phyloP scores from a whole-genome alignment of 2,113 vertebrate species.

The Pagrus major region DNA sequence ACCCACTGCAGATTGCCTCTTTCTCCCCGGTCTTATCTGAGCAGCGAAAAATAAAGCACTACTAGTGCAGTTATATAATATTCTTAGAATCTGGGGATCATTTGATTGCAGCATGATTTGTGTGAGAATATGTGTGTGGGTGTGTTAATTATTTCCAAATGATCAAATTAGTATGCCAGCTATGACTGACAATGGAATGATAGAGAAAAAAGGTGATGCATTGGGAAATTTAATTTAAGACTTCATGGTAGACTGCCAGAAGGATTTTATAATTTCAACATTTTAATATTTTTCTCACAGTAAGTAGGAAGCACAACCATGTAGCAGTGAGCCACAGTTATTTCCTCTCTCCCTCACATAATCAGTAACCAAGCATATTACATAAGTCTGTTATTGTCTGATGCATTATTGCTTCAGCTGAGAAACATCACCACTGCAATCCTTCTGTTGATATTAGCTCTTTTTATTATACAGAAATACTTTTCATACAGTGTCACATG shows the following conservation, averaged over 20 bases:
- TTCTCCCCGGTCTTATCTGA: conserved; percentile 75
- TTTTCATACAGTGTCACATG: not conserved
- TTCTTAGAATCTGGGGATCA: conserved; percentile 45
- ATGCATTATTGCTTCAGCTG: conserved; percentile 10
- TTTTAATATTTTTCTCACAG: conserved; percentile 36
- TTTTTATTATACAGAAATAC: conserved; percentile 3
- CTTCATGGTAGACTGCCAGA: conserved; percentile 13
- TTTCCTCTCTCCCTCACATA: not conserved
- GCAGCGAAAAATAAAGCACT: conserved; percentile 78
- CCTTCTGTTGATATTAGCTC: not conserved
- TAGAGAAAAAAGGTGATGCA: not conserved
- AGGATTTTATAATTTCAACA: conserved; percentile 52
- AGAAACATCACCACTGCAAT: conserved; percentile 22
- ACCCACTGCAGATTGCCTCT: conserved; percentile 76
- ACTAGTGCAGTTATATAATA: conserved; percentile 77
- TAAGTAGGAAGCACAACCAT: conserved; percentile 19
- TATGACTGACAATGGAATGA: conserved; percentile 12
- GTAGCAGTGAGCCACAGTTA: not conserved
- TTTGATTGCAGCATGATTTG: conserved; percentile 41
- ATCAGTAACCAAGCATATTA: not conserved
- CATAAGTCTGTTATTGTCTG: conserved; percentile 2
- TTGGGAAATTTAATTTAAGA: conserved; percentile 56
- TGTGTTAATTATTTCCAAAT: conserved; percentile 43
- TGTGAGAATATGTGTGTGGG: conserved; percentile 22
- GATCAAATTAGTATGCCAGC: conserved; percentile 31